A percentile compares a stretch with the other conserved stretches of the same genome.
phyloP scores from a whole-genome alignment of 2,888 invertebrate species.

The Calliopum simillimum region DNA sequence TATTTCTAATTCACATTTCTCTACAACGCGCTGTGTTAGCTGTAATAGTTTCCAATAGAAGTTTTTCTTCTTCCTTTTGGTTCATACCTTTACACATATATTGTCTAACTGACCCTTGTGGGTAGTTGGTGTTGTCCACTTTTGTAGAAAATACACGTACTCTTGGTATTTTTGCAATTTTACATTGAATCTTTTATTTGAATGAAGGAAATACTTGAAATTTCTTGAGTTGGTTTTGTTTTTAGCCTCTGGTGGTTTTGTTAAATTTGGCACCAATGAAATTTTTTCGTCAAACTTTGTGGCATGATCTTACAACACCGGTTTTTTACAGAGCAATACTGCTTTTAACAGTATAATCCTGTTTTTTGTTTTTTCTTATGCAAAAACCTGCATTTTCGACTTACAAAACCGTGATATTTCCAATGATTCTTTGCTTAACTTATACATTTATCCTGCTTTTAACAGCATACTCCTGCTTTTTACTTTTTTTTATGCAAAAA shows the following conservation, averaged over 20 bases:
- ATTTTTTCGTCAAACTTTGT: background rate
- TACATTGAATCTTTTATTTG: constrained; percentile 60
- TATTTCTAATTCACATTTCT: background rate
- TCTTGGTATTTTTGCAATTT: constrained; percentile 42
- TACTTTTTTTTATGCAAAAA: too few species aligned
- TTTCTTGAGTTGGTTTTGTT: constrained; percentile 39
- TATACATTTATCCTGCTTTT: too few species aligned
- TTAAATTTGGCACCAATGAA: constrained; percentile 24
- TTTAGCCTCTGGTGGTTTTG: constrained; percentile 20
- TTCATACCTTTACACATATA: constrained; percentile 26
- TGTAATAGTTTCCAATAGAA: constrained; percentile 47
- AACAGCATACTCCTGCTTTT: too few species aligned
- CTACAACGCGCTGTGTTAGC: background rate
- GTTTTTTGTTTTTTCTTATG: too few species aligned
- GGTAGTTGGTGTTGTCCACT: constrained; percentile 55
- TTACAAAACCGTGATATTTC: too few species aligned
- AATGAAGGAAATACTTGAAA: constrained; percentile 55
- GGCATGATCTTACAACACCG: background rate
- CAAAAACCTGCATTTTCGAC: too few species aligned
- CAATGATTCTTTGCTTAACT: too few species aligned
- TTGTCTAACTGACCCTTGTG: constrained; percentile 47
- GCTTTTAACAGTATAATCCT: too few species aligned
- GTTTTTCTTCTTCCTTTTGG: constrained; percentile 51
- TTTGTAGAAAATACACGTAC: constrained; percentile 40
- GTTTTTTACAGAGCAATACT: too few species aligned